These are phyloP conservation scores for Brachylomia viminalis DNA, from an alignment of 2,888 invertebrate genomes.

Conservation along the genomic window DNA sequence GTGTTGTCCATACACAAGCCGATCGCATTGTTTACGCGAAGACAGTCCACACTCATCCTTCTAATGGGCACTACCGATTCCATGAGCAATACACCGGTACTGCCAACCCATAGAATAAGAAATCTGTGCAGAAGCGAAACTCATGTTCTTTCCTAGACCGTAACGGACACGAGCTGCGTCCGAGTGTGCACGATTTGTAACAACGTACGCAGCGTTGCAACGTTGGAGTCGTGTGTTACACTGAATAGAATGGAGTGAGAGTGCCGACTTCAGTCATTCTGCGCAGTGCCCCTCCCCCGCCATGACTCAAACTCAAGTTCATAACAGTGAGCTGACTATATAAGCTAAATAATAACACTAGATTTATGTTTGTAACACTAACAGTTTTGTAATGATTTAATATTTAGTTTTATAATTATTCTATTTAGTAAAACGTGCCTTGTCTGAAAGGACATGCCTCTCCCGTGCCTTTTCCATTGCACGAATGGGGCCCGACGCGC, in stretches of 20 bases:
- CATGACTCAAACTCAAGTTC: no score
- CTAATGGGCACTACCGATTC: conserved; percentile 6
- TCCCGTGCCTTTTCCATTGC: neutral
- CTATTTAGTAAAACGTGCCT: neutral
- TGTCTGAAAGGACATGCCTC: neutral
- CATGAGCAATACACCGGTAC: conserved; percentile 8
- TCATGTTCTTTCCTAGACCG: neutral
- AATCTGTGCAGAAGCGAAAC: neutral
- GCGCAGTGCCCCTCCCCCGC: neutral
- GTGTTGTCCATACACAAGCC: conserved; percentile 42
- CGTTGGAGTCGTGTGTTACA: neutral
- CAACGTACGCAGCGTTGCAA: no score
- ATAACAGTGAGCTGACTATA: neutral
- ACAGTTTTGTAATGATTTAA: neutral
- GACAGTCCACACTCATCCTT: conserved; percentile 34
- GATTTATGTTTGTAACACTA: conserved; percentile 5
- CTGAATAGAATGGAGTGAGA: neutral
- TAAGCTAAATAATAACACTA: conserved; percentile 5
- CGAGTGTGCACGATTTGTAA: neutral
- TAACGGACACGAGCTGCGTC: neutral
- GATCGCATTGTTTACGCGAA: conserved; percentile 33
- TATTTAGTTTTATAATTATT: neutral
- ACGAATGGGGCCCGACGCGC: neutral
- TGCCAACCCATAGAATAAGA: neutral
- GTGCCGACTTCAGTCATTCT: neutral